These are phyloP conservation scores for Drymonia ruficornis DNA, from an alignment of 2,888 invertebrate genomes.

Conservation along the genomic window DNA sequence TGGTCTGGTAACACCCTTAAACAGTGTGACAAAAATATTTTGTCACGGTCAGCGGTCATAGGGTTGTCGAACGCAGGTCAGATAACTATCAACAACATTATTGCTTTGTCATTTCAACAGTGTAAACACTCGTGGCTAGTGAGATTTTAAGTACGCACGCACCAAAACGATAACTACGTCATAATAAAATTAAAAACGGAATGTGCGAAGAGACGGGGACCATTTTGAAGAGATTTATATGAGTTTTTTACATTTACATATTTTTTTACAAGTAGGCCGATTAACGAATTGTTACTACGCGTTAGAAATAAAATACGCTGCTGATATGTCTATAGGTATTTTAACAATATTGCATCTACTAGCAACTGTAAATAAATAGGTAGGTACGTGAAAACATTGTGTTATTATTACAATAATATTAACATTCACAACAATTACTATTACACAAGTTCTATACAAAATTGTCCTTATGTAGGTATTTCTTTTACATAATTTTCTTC, in stretches of 20 bases:
- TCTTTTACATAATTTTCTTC: conserved; percentile 40
- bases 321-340: conserved; percentile 39
- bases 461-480: conserved; percentile 66
- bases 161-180: conserved; percentile 24
- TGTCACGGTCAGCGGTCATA: not conserved
- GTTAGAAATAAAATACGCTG: conserved; percentile 31
- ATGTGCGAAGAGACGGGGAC: conserved; percentile 25
- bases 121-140: conserved; percentile 25
- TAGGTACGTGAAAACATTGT: conserved; percentile 36
- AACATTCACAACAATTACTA: conserved; percentile 68
- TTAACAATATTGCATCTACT: conserved; percentile 33
- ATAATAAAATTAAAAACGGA: conserved; percentile 36
- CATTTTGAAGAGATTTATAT: not conserved
- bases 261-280: conserved; percentile 27
- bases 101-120: conserved; percentile 34
- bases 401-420: conserved; percentile 26
- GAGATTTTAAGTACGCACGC: conserved; percentile 35
- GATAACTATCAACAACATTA: conserved; percentile 19
- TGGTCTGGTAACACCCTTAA: no score
- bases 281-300: conserved; percentile 24
- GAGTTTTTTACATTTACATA: not conserved
- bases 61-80: conserved; percentile 17
- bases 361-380: conserved; percentile 56
- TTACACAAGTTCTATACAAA: conserved; percentile 68
- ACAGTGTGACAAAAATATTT: not conserved